phyloP scores from a whole-genome alignment of 2,797 vertebrate genomes.

The Huso huso region DNA sequence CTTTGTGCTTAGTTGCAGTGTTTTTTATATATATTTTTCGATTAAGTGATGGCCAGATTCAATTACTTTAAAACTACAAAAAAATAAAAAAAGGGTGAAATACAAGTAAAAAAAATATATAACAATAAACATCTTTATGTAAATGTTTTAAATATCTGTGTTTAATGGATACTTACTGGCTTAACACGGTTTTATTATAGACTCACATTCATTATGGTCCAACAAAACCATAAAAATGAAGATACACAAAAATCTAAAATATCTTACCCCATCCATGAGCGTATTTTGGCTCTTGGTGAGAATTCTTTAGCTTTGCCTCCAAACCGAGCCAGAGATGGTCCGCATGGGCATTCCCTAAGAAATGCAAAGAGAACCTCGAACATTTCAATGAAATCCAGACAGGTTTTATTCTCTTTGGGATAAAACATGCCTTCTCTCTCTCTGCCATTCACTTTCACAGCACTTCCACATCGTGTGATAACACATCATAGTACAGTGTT shows the following conservation, averaged over 20 bases:
- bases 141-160: background rate
- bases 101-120: background rate
- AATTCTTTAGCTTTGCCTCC: conserved; percentile 88
- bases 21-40: too few species aligned
- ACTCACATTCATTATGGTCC: too few species aligned
- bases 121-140: background rate
- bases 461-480: too few species aligned
- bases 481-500: too few species aligned
- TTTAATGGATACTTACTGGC: too few species aligned
- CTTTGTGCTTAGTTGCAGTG: too few species aligned
- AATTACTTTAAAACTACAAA: background rate
- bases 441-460: too few species aligned
- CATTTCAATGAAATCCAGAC: too few species aligned
- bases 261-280: conserved; percentile 92
- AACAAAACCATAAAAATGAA: background rate
- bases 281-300: conserved; percentile 83
- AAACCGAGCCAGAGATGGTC: conserved; percentile 80
- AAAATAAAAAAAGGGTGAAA: background rate
- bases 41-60: too few species aligned
- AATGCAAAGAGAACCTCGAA: too few species aligned
- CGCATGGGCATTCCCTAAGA: conserved; percentile 86
- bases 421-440: too few species aligned
- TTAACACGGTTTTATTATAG: background rate
- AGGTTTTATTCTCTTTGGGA: too few species aligned
- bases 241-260: background rate